These are phyloP conservation scores for Okamejei kenojei DNA, from an alignment of 2,797 vertebrate species.

Conservation along the genomic window DNA sequence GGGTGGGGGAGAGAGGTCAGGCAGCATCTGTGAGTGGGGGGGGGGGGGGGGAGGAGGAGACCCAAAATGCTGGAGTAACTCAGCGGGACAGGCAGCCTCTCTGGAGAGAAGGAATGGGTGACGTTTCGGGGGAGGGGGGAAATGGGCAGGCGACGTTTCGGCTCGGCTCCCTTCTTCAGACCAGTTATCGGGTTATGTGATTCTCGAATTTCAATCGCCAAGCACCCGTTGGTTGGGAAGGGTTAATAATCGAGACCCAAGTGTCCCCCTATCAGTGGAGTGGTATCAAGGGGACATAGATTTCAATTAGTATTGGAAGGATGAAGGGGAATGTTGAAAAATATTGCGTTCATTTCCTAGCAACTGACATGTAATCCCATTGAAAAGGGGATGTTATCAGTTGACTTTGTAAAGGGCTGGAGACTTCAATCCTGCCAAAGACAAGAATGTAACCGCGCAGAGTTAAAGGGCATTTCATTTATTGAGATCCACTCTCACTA, in stretches of 20 bases:
- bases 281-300: not conserved
- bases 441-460: not conserved
- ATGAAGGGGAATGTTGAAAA: not conserved
- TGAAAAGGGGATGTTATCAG: not conserved
- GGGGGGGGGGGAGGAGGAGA: no score
- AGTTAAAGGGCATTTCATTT: not conserved
- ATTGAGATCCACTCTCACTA: not conserved
- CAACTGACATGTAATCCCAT: not conserved
- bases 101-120: no score
- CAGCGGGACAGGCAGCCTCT: no score
- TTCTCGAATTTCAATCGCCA: not conserved
- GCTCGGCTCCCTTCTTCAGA: no score
- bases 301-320: conserved; percentile 11
- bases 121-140: no score
- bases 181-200: no score
- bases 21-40: no score
- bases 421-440: not conserved
- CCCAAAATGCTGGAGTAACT: no score
- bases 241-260: not conserved
- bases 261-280: not conserved
- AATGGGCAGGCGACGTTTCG: no score
- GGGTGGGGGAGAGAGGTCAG: no score
- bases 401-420: not conserved
- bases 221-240: not conserved
- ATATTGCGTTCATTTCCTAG: not conserved